Percentiles rank a stretch among this genome's conserved stretches.
These are phyloP conservation scores for Aldabrachelys gigantea DNA, from an alignment of 2,113 vertebrate genomes.

Conservation along the genomic window DNA sequence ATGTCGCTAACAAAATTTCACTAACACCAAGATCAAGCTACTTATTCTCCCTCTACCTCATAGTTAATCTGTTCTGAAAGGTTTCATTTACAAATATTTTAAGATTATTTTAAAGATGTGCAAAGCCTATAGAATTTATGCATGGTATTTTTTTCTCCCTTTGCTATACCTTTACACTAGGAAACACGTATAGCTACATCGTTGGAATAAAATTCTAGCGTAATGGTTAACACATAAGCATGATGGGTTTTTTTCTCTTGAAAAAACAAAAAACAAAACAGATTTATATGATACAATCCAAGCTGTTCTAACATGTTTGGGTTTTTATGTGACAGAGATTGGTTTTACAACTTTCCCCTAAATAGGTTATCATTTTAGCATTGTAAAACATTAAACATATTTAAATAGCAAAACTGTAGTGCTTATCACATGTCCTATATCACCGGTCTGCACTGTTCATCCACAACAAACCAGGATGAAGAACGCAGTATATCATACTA, in stretches of 20 bases:
- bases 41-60: background rate
- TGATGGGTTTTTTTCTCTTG: background rate
- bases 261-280: background rate
- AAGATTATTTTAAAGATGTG: background rate
- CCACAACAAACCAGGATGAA: conserved; percentile 17
- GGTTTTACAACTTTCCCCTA: conserved; percentile 17
- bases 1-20: background rate
- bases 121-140: accelerated
- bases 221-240: conserved; percentile 28
- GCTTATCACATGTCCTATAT: conserved; percentile 6
- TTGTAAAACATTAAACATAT: conserved; percentile 11
- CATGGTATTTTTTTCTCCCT: background rate
- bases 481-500: background rate
- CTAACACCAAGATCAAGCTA: background rate
- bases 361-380: conserved; percentile 22
- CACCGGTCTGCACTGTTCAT: background rate
- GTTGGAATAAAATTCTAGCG: background rate
- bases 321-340: conserved; percentile 11
- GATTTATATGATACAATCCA: conserved; percentile 6
- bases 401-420: conserved; percentile 47
- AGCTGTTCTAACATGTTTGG: conserved; percentile 8
- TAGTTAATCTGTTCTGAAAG: background rate
- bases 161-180: accelerated
- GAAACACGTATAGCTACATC: background rate
- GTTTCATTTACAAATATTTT: background rate